phyloP scores from a whole-genome alignment of 2,888 invertebrate genomes.

The Diadegma fenestrale region DNA sequence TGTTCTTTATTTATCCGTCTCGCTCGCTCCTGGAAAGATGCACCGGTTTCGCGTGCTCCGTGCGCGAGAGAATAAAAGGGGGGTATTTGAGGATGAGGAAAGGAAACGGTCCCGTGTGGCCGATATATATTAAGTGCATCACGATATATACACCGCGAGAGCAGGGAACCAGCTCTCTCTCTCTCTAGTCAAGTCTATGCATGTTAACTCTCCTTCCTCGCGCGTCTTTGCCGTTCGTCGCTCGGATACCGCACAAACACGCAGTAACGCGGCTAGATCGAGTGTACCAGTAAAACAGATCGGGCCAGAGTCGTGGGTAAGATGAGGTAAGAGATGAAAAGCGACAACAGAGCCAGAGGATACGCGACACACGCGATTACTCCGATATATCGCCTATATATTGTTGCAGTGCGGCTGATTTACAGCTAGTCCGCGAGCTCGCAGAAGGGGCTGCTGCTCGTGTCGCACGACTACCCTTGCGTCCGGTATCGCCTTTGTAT shows the following conservation, averaged over 20 bases:
- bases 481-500: slow-evolving; percentile 47
- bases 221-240: slow-evolving; percentile 34
- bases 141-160: slow-evolving; percentile 30
- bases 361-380: slow-evolving; percentile 68
- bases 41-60: slow-evolving; percentile 65
- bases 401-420: slow-evolving; percentile 77
- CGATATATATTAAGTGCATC: slow-evolving; percentile 55
- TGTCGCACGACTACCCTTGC: slow-evolving; percentile 68
- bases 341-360: slow-evolving; percentile 54
- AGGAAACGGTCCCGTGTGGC: slow-evolving; percentile 74
- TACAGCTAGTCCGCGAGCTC: slow-evolving; percentile 76
- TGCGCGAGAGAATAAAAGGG: slow-evolving; percentile 56
- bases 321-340: slow-evolving; percentile 57
- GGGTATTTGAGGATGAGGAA: slow-evolving; percentile 59
- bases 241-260: slow-evolving; percentile 4
- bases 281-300: slow-evolving; percentile 38
- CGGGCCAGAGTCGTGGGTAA: slow-evolving; percentile 50
- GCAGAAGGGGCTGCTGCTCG: slow-evolving; percentile 60
- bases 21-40: slow-evolving; percentile 58
- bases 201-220: slow-evolving; percentile 55
- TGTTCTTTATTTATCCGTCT: slow-evolving; percentile 39
- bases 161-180: slow-evolving; percentile 1
- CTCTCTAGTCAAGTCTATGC: slow-evolving; percentile 19
- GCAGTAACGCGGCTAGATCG: slow-evolving; percentile 62
- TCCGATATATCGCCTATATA: slow-evolving; percentile 57